Evolutionary conservation across 2,113 vertebrate species (phyloP).

Genomic region (Thoracochromis brauschi): DNA sequence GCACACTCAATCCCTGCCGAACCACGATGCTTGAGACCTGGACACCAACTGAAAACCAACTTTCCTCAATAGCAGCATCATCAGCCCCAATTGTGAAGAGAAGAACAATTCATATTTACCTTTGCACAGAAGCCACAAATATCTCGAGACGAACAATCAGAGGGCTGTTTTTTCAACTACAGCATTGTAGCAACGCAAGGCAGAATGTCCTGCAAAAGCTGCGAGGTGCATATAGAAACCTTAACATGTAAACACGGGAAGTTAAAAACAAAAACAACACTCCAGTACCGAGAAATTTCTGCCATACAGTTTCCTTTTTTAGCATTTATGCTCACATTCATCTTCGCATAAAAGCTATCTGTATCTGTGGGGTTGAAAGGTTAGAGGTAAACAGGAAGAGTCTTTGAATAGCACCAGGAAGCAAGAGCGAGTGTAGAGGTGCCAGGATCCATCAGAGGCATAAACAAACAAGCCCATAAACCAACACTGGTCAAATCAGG

Average conservation of each 20-base stretch:
- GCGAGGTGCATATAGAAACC: not conserved
- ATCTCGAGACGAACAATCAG: not conserved
- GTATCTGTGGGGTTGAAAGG: not conserved
- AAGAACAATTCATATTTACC: not conserved
- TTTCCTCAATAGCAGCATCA: not conserved
- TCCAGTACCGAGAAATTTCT: not conserved
- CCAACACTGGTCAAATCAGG: not conserved
- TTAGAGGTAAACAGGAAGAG: constrained; percentile 42
- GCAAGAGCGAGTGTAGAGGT: not conserved
- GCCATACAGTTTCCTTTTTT: not conserved
- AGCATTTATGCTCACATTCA: not conserved
- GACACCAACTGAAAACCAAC: constrained; percentile 5
- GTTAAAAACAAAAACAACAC: not conserved
- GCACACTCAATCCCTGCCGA: not conserved
- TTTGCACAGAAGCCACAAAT: not conserved
- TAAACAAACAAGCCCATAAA: not conserved
- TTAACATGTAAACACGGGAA: not conserved
- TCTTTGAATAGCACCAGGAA: constrained; percentile 13
- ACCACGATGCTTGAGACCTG: not conserved
- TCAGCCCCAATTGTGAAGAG: not conserved
- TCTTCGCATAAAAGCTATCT: not conserved
- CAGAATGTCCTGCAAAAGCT: not conserved
- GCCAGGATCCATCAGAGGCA: not conserved
- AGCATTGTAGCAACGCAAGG: not conserved
- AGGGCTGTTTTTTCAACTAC: not conserved